Evolutionary conservation across 2,797 vertebrate species (phyloP).

Genomic region (Enteromius viviparus): DNA sequence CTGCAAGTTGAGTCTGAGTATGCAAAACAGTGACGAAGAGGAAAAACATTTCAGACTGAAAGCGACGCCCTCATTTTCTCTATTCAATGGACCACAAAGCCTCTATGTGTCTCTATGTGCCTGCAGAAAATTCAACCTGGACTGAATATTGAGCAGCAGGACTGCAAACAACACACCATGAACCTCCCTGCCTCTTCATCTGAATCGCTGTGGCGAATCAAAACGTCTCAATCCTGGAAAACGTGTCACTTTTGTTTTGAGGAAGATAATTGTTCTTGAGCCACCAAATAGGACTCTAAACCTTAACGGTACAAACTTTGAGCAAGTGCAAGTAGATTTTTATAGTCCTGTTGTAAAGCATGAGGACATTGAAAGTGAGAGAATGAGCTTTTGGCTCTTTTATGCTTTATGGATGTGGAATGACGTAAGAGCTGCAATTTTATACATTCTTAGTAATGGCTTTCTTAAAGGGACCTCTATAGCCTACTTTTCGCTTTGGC

Average conservation of each 20-base stretch:
- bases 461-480: conserved; percentile 78
- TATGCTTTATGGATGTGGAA: conserved; percentile 65
- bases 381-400: conserved; percentile 57
- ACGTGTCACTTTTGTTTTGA: conserved; percentile 31
- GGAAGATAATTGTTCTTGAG: conserved; percentile 25
- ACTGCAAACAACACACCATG: conserved; percentile 52
- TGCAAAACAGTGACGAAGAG: conserved; percentile 31
- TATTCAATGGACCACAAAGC: conserved; percentile 44
- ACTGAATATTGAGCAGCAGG: conserved; percentile 59
- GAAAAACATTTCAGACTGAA: conserved; percentile 28
- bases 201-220: conserved; percentile 28
- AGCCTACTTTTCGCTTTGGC: conserved; percentile 73
- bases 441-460: conserved; percentile 72
- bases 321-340: conserved; percentile 60
- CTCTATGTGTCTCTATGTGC: conserved; percentile 38
- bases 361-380: conserved; percentile 60
- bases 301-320: conserved; percentile 57
- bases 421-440: conserved; percentile 68
- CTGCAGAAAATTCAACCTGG: conserved; percentile 45
- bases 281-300: conserved; percentile 24
- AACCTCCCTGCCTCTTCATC: conserved; percentile 39
- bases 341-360: conserved; percentile 67
- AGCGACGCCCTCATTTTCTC: conserved; percentile 42
- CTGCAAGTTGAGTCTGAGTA: conserved; percentile 8
- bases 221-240: conserved; percentile 33